A percentile compares a stretch with the other conserved stretches of the same genome.
Conservation (phyloP, 2,113 vertebrate genomes). For the Lepus europaeus region DNA sequence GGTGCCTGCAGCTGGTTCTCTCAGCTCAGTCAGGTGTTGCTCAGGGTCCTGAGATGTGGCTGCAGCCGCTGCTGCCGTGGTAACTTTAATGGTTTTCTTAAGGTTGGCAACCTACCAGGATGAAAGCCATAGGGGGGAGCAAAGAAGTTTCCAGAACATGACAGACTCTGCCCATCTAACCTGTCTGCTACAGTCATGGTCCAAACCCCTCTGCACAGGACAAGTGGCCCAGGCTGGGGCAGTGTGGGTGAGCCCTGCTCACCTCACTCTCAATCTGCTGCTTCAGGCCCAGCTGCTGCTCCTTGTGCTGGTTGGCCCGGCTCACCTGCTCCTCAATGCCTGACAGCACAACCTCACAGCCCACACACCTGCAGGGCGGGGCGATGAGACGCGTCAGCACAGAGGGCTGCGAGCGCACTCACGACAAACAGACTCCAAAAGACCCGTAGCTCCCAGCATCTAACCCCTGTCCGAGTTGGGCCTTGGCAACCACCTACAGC, state of each 20-base stretch:
- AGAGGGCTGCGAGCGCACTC: background rate
- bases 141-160: background rate
- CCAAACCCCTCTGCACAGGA: background rate
- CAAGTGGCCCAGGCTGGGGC: background rate
- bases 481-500: background rate
- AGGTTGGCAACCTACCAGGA: constrained; percentile 94
- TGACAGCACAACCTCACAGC: constrained; percentile 95
- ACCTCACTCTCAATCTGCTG: constrained; percentile 99
- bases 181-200: background rate
- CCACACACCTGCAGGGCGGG: constrained; percentile 92
- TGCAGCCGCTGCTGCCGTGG: constrained; percentile 93
- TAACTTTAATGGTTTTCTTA: constrained; percentile 98
- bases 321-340: constrained; percentile 97
- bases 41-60: constrained; percentile 96
- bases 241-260: background rate
- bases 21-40: constrained; percentile 91
- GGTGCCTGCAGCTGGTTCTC: constrained; percentile 88
- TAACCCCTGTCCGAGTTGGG: background rate
- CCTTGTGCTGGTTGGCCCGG: constrained; percentile 96
- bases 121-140: background rate
- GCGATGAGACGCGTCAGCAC: background rate
- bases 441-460: background rate
- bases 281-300: constrained; percentile 96
- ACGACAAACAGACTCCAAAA: background rate
- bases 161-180: background rate